Conservation (phyloP, 2,113 vertebrate genomes). For the Callorhinus ursinus region DNA sequence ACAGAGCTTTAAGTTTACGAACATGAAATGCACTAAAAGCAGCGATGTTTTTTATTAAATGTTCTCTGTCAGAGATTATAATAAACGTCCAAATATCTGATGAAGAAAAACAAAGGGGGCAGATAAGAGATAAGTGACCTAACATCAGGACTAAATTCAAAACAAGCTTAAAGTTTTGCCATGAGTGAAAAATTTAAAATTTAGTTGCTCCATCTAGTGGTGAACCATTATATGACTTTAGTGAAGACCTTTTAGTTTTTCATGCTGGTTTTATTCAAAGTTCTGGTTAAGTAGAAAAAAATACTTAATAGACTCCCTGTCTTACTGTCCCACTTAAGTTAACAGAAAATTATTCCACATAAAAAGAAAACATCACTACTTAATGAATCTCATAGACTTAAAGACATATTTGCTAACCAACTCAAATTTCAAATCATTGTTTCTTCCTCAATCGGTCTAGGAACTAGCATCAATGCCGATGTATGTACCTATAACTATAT, state of each 20-base stretch:
- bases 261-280: constrained; percentile 7
- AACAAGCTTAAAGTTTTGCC: constrained; percentile 55
- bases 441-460: neutral
- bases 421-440: constrained; percentile 48
- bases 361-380: neutral
- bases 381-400: constrained; percentile 11
- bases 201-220: constrained; percentile 90
- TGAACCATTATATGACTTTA: constrained; percentile 67
- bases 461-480: neutral
- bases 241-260: constrained; percentile 23
- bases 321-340: neutral
- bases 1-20: neutral
- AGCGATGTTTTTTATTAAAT: constrained; percentile 20
- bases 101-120: neutral
- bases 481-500: neutral
- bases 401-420: neutral
- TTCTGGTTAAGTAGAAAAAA: constrained; percentile 30
- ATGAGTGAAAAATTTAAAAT: constrained; percentile 78
- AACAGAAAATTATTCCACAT: constrained; percentile 29
- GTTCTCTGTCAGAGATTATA: neutral
- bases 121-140: constrained; percentile 19
- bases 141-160: constrained; percentile 60
- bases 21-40: neutral
- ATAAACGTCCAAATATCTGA: constrained; percentile 22
- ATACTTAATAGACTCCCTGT: neutral